A percentile compares a stretch with the other conserved stretches of the same genome.
phyloP scores from a whole-genome alignment of 2,113 vertebrate species.

The Ptyas mucosa region DNA sequence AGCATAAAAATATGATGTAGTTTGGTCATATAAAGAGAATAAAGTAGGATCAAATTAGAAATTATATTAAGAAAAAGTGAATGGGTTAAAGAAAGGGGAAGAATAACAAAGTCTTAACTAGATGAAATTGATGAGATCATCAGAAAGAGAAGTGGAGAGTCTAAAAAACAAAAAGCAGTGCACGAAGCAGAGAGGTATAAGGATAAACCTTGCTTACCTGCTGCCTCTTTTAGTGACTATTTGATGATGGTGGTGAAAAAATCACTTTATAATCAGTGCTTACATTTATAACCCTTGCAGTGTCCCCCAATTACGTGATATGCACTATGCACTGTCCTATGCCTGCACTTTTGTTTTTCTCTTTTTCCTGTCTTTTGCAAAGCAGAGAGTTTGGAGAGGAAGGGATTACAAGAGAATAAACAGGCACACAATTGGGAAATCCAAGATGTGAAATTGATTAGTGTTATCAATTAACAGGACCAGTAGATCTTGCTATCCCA shows the following conservation, averaged over 20 bases:
- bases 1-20: neutral
- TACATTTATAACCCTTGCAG: neutral
- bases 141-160: neutral
- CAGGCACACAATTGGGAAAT: neutral
- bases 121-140: neutral
- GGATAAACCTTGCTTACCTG: neutral
- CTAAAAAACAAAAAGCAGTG: neutral
- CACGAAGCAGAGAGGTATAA: neutral
- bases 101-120: neutral
- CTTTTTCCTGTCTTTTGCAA: neutral
- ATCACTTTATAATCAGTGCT: neutral
- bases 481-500: neutral
- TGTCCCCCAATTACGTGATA: neutral
- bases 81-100: neutral
- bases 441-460: neutral
- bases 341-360: neutral
- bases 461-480: neutral
- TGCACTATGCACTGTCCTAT: neutral
- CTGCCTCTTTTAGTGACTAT: neutral
- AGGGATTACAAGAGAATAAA: neutral
- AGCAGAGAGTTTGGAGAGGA: neutral
- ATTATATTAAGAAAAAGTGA: neutral
- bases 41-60: neutral
- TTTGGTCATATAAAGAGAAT: neutral
- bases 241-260: neutral